Evolutionary conservation across 2,113 vertebrate species (phyloP), one percentile per base, ranked within the genome.

Genomic region (Eolophus roseicapilla): DNA sequence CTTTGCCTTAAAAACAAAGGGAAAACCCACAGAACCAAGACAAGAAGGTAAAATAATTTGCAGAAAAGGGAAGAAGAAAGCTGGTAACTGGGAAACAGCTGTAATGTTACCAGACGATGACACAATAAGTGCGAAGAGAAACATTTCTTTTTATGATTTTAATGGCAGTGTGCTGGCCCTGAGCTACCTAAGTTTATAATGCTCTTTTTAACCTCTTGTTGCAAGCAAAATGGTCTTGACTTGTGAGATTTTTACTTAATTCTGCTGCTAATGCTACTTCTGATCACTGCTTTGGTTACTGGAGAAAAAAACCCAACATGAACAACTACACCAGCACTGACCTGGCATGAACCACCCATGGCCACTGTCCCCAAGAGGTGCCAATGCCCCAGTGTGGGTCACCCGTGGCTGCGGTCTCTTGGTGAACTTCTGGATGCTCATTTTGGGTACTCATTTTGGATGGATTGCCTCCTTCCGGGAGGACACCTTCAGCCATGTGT

Each of bases 371-470:
- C 39, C n/a, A 1, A 5, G 25, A 24, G 9, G 6, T n/a, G 33
- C 50, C 35, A 0, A 0, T 71, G 53, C 4, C 21, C 37, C 17
- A 28, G 7, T 3, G 1, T 1, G 3, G 35, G 24, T 71, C 47
- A 49, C 21, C 19, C 17, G 31, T 0, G 0, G 63, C 37, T 4
- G 1, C 24, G 17, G 27, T 5, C 31, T 43, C 73, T n/a, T 59
- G 57, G 13, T 59, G 57, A n/a, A 59, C 33, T 59, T 59, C 23
- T 23, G 33, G 20, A n/a, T n/a, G 33, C 20, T 59, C 57, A 23
- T 59, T 59, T 59, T n/a, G 55, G 33, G 23, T 25, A 11, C 14
- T 43, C n/a, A 15, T n/a, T 46, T 35, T 27, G 43, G 35, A 73
- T 24, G 20, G 13, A 70, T 9, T 10, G 10, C 8, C 28, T 84